These are phyloP conservation scores for Pempheris klunzingeri DNA, from an alignment of 2,797 vertebrate genomes.

Conservation along the genomic window DNA sequence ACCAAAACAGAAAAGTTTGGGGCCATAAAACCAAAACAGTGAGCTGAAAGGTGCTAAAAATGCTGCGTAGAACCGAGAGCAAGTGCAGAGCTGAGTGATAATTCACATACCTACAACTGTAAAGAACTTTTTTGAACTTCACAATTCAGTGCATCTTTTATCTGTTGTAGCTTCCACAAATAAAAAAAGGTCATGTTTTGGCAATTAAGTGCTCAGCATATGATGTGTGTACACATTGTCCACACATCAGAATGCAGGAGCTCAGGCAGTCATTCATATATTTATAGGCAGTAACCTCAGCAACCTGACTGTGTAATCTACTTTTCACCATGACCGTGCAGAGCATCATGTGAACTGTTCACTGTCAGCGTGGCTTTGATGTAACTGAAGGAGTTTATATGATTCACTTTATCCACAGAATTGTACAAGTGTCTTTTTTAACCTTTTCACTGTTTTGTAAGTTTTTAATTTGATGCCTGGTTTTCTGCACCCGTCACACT, in stretches of 20 bases:
- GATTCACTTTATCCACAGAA: neutral
- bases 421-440: neutral
- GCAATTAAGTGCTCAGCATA: neutral
- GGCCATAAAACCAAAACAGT: neutral
- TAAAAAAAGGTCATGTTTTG: neutral
- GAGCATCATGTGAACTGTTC: neutral
- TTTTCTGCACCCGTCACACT: neutral
- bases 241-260: neutral
- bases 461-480: neutral
- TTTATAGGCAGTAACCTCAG: neutral
- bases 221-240: neutral
- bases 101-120: neutral
- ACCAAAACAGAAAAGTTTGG: neutral
- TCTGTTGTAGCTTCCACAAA: neutral
- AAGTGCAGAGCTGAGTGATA: neutral
- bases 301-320: neutral
- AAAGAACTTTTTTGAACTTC: neutral
- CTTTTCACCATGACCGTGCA: neutral
- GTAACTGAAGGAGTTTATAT: slow-evolving; percentile 1
- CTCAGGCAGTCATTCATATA: neutral
- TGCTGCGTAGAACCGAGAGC: neutral
- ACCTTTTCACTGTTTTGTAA: neutral
- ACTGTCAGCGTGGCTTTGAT: neutral
- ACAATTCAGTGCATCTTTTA: neutral
- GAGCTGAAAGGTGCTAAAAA: neutral